These are phyloP conservation scores for Struthidea cinerea DNA, from an alignment of 2,113 vertebrate genomes.

Conservation along the genomic window DNA sequence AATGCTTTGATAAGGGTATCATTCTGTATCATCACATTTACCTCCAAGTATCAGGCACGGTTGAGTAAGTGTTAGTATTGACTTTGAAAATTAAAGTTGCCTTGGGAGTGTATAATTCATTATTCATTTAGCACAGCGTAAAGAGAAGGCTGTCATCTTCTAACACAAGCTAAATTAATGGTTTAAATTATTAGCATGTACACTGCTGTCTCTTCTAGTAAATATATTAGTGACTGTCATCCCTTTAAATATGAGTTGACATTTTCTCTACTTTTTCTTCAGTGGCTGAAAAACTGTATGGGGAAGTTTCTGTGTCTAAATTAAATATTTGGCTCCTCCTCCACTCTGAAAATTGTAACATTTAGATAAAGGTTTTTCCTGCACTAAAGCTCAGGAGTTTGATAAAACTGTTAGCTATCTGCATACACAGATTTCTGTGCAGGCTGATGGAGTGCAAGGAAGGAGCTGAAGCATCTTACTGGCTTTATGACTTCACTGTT, in stretches of 20 bases:
- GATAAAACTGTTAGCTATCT: neutral
- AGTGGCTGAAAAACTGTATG: neutral
- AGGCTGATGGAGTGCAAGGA: neutral
- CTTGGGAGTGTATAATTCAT: conserved; percentile 24
- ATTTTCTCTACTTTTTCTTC: conserved; percentile 4
- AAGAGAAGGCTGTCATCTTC: conserved; percentile 44
- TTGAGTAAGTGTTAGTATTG: conserved; percentile 33
- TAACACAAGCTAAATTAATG: conserved; percentile 51
- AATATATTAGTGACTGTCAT: conserved; percentile 10
- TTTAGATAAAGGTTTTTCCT: neutral
- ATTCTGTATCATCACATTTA: neutral
- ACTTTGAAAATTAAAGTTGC: conserved; percentile 52
- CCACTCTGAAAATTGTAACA: neutral
- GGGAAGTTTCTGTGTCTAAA: neutral
- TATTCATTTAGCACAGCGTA: conserved; percentile 35
- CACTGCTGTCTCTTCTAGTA: conserved; percentile 21
- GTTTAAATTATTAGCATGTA: conserved; percentile 51
- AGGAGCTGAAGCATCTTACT: neutral
- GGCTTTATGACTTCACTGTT: neutral
- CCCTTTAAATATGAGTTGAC: conserved; percentile 11
- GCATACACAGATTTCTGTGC: neutral
- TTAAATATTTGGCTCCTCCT: neutral
- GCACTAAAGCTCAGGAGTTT: neutral
- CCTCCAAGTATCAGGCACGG: neutral
- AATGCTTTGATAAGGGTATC: neutral